A percentile compares a stretch with the other conserved stretches of the same genome.
Evolutionary conservation across 2,888 invertebrate genomes (phyloP).

Genomic region (Vanessa cardui): DNA sequence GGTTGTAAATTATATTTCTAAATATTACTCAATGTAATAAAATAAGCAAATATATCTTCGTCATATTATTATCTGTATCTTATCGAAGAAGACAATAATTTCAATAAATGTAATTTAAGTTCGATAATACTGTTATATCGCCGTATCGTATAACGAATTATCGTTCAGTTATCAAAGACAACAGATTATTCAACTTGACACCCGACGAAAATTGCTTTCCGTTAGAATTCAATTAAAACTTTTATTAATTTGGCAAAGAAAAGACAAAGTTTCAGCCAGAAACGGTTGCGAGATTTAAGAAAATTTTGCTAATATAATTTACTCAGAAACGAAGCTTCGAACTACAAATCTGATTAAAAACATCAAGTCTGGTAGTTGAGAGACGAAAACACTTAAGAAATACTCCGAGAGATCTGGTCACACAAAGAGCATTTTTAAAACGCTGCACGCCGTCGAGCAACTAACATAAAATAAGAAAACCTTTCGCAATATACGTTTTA

Average conservation of each 20-base stretch:
- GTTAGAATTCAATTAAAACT: slow-evolving; percentile 79
- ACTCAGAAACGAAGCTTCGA: slow-evolving; percentile 62
- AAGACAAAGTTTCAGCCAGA: slow-evolving; percentile 58
- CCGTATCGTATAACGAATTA: too few species aligned
- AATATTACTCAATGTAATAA: too few species aligned
- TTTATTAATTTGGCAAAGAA: slow-evolving; percentile 79
- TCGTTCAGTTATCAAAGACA: slow-evolving; percentile 38
- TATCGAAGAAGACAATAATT: slow-evolving; percentile 1
- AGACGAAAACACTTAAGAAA: slow-evolving; percentile 18
- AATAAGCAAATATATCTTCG: not conserved
- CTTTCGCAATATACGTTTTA: not conserved
- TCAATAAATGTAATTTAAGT: slow-evolving; percentile 5
- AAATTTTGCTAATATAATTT: slow-evolving; percentile 75
- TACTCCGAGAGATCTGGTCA: slow-evolving; percentile 16
- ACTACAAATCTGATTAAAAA: slow-evolving; percentile 35
- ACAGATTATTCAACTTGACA: slow-evolving; percentile 44
- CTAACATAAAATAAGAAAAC: slow-evolving; percentile 1
- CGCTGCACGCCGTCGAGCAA: slow-evolving; percentile 16
- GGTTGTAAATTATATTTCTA: too few species aligned
- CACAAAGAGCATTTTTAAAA: slow-evolving; percentile 13
- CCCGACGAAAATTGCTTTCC: slow-evolving; percentile 66
- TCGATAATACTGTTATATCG: slow-evolving; percentile 13
- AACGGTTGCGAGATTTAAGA: slow-evolving; percentile 67
- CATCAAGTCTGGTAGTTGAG: slow-evolving; percentile 19
- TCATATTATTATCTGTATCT: not conserved